Evolutionary conservation across 2,797 vertebrate genomes (phyloP).

Genomic region (Heteromormyrus szaboi): DNA sequence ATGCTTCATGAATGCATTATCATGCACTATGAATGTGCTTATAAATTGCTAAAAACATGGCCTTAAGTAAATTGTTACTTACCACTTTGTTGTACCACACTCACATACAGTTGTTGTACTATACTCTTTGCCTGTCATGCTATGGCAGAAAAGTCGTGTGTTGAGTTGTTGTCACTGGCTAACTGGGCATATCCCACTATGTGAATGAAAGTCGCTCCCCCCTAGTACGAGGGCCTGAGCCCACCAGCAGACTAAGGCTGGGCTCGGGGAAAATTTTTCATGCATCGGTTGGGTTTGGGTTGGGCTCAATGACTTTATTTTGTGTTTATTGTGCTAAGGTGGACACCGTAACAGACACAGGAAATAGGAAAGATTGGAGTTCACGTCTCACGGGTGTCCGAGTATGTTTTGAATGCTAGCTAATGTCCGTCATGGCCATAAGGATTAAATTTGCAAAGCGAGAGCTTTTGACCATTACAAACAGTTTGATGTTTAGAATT

Average conservation of each 20-base stretch:
- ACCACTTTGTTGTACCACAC: not conserved
- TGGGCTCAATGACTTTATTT: not conserved
- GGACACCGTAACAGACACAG: not conserved
- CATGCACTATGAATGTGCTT: not conserved
- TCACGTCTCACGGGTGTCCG: not conserved
- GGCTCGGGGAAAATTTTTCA: not conserved
- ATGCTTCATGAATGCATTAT: not conserved
- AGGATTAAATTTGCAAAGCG: not conserved
- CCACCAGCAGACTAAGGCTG: not conserved
- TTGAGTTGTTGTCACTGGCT: not conserved
- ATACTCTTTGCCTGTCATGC: not conserved
- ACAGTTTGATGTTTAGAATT: not conserved
- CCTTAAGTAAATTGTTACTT: not conserved
- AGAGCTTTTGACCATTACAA: not conserved
- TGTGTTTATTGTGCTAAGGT: not conserved
- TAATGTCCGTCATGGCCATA: not conserved
- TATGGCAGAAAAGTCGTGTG: not conserved
- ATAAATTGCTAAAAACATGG: not conserved
- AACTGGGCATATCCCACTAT: not conserved
- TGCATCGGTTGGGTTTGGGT: not conserved
- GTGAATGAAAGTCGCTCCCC: not conserved
- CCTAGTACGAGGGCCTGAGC: not conserved
- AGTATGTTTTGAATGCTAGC: not conserved
- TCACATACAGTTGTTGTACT: not conserved
- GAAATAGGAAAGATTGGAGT: not conserved